These are phyloP conservation scores for Rhagologus leucostigma DNA, from an alignment of 2,113 vertebrate genomes.

Conservation along the genomic window DNA sequence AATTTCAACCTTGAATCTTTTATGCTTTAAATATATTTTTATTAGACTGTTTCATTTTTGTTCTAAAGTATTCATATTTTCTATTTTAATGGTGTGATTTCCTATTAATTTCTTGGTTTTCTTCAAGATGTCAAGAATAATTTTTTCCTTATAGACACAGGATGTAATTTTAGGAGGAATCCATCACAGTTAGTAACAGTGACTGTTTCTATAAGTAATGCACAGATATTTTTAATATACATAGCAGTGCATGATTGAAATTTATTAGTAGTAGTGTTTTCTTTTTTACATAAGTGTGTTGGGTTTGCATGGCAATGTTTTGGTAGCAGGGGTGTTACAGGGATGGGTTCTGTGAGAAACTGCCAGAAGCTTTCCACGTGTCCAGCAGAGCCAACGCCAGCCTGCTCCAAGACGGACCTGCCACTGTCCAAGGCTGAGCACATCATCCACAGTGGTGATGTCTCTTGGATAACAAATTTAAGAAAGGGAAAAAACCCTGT, in stretches of 20 bases:
- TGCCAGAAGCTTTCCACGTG: background rate
- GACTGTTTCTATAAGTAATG: background rate
- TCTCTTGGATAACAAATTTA: background rate
- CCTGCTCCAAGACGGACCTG: background rate
- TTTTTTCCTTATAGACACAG: background rate
- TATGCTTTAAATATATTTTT: background rate
- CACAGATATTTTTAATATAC: background rate
- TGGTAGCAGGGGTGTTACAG: background rate
- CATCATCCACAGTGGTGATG: background rate
- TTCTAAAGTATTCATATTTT: background rate
- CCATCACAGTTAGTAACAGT: background rate
- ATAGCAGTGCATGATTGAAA: background rate
- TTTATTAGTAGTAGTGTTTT: background rate
- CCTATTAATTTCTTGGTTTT: background rate
- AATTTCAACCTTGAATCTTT: background rate
- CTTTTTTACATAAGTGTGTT: background rate
- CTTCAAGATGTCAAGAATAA: background rate
- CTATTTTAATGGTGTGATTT: background rate
- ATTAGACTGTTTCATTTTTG: background rate
- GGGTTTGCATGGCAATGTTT: background rate
- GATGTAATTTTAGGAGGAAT: background rate
- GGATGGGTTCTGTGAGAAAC: background rate
- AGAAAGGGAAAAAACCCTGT: background rate
- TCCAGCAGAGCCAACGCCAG: background rate
- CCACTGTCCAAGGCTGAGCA: background rate